phyloP scores from a whole-genome alignment of 2,888 invertebrate genomes.

The Microplitis deprimator region DNA sequence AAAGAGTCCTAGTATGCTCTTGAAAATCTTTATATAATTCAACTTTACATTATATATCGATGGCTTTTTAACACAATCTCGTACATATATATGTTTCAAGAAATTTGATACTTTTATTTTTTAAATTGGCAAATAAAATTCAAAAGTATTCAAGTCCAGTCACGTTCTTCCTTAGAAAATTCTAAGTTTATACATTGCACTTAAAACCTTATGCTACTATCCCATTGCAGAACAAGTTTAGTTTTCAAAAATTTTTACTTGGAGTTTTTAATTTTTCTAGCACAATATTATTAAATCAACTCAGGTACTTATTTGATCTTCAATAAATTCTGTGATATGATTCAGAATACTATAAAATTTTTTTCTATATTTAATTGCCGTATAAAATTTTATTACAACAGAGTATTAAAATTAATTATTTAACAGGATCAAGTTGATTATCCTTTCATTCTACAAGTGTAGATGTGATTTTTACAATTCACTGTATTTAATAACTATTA shows the following conservation, averaged over 20 bases:
- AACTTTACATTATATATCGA: constrained; percentile 9
- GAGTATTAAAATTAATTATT: neutral
- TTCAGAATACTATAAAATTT: neutral
- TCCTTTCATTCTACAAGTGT: neutral
- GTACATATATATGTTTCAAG: neutral
- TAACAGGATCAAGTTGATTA: neutral
- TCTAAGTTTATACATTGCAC: constrained; percentile 7
- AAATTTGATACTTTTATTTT: constrained; percentile 9
- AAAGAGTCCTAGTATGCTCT: neutral
- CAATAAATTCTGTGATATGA: neutral
- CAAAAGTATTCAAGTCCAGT: constrained; percentile 25
- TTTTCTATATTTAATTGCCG: neutral
- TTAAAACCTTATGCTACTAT: neutral
- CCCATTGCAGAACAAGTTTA: neutral
- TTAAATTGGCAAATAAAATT: constrained; percentile 24
- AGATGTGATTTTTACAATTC: no score
- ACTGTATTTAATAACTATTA: no score
- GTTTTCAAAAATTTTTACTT: neutral
- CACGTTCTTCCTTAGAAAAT: constrained; percentile 25
- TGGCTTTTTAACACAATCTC: neutral
- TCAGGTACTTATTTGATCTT: neutral
- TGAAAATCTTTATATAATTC: neutral
- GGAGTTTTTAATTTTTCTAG: neutral
- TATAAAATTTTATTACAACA: neutral
- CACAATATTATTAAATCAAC: neutral